Evolutionary conservation across 2,888 invertebrate genomes (phyloP).

Genomic region (Steinernema carpocapsae): DNA sequence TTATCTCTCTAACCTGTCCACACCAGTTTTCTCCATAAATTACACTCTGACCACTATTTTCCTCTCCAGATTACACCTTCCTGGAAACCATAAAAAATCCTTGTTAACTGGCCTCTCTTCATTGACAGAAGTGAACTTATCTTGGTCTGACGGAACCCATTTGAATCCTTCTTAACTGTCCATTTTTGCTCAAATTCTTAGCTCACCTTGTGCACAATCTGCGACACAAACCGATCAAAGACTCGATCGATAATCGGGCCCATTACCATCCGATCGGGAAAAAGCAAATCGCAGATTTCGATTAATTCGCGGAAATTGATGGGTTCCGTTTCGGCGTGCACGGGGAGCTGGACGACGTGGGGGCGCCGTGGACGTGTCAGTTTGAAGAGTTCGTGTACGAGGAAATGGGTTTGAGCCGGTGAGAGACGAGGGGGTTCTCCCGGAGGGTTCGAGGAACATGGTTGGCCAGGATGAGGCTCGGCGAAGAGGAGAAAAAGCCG

Average conservation of each 20-base stretch:
- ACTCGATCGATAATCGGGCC: conserved; percentile 37
- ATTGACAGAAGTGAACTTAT: no score
- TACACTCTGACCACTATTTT: background rate
- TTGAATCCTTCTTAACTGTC: background rate
- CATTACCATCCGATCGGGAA: conserved; percentile 38
- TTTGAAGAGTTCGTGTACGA: conserved; percentile 39
- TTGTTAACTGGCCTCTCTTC: background rate
- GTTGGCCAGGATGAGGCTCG: conserved; percentile 4
- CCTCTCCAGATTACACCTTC: background rate
- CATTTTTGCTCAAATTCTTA: background rate
- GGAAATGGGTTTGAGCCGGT: conserved; percentile 37
- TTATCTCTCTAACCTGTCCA: no score
- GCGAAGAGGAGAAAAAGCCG: conserved; percentile 38
- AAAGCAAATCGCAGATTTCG: conserved; percentile 37
- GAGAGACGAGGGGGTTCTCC: conserved; percentile 30
- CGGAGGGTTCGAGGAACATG: background rate
- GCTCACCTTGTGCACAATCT: conserved; percentile 38
- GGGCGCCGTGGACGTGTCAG: conserved; percentile 38
- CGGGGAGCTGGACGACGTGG: conserved; percentile 32
- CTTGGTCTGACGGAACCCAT: no score
- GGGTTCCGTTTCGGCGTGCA: conserved; percentile 33
- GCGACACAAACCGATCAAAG: conserved; percentile 39
- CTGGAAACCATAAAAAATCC: background rate
- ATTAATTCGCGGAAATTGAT: conserved; percentile 37
- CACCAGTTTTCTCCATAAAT: no score